phyloP scores from a whole-genome alignment of 2,888 invertebrate genomes.

The Torymus tubicola region DNA sequence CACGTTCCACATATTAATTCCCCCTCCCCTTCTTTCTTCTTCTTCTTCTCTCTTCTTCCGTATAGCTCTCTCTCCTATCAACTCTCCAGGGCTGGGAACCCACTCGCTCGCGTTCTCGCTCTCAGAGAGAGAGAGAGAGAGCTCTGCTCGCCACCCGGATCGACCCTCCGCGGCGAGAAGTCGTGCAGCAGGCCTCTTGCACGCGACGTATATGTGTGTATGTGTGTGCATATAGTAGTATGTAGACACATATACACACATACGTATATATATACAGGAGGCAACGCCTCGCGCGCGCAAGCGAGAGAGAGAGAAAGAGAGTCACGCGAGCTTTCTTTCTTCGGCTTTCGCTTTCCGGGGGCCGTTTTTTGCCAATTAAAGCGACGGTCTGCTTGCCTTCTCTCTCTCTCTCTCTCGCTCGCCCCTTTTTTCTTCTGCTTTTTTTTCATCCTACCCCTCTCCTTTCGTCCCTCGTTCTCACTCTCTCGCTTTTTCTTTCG shows the following conservation, averaged over 20 bases:
- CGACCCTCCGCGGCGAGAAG: slow-evolving; percentile 48
- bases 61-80: not conserved
- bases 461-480: not conserved
- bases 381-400: slow-evolving; percentile 10
- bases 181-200: slow-evolving; percentile 33
- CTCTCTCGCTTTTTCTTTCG: not conserved
- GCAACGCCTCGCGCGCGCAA: slow-evolving; percentile 13
- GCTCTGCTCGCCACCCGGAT: slow-evolving; percentile 41
- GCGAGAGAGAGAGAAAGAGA: not conserved
- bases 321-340: slow-evolving; percentile 19
- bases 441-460: not conserved
- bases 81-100: not conserved
- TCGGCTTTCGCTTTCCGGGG: not conserved
- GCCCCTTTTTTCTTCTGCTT: not conserved
- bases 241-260: not conserved
- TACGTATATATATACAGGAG: not conserved
- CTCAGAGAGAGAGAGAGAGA: too few relatives aligned
- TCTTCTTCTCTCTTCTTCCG: slow-evolving; percentile 13
- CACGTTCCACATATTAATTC: slow-evolving; percentile 32
- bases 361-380: slow-evolving; percentile 50
- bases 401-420: not conserved
- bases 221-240: not conserved
- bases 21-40: not conserved
- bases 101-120: too few relatives aligned
- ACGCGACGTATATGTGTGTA: slow-evolving; percentile 10